A percentile compares a stretch with the other conserved stretches of the same genome.
Evolutionary conservation across 2,113 vertebrate species (phyloP).

Genomic region (Elephas maximus): DNA sequence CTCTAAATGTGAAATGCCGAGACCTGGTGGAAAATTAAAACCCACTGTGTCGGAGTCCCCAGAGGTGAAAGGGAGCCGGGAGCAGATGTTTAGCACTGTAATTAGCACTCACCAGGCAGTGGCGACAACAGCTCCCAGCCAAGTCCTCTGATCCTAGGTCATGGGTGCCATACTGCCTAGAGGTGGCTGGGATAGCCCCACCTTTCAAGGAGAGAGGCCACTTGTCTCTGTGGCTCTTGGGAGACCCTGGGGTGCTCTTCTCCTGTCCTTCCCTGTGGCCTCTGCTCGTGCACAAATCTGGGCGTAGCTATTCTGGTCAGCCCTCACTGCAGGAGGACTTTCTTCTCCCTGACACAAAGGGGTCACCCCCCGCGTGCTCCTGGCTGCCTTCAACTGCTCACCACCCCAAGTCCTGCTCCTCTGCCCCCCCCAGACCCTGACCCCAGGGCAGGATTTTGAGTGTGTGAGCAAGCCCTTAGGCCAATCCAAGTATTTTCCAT

Average conservation of each 20-base stretch:
- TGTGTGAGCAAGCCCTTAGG: not conserved
- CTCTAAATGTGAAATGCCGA: constrained; percentile 32
- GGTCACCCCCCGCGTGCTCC: not conserved
- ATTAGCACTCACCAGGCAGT: not conserved
- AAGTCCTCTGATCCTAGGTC: not conserved
- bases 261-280: not conserved
- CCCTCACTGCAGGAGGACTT: not conserved
- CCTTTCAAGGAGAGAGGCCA: not conserved
- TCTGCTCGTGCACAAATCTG: not conserved
- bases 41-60: constrained; percentile 43
- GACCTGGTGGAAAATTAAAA: constrained; percentile 58
- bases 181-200: not conserved
- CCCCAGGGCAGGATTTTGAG: no score
- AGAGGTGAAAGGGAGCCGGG: constrained; percentile 39
- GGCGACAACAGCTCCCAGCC: not conserved
- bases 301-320: not conserved
- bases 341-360: not conserved
- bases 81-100: not conserved
- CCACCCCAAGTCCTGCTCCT: not conserved
- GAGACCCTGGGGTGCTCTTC: not conserved
- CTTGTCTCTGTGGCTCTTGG: not conserved
- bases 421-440: not conserved
- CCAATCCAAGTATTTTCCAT: not conserved
- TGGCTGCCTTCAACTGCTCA: not conserved
- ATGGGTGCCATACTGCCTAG: not conserved